Conservation (phyloP, 1,140 invertebrate species). For the Fopius arisanus region DNA sequence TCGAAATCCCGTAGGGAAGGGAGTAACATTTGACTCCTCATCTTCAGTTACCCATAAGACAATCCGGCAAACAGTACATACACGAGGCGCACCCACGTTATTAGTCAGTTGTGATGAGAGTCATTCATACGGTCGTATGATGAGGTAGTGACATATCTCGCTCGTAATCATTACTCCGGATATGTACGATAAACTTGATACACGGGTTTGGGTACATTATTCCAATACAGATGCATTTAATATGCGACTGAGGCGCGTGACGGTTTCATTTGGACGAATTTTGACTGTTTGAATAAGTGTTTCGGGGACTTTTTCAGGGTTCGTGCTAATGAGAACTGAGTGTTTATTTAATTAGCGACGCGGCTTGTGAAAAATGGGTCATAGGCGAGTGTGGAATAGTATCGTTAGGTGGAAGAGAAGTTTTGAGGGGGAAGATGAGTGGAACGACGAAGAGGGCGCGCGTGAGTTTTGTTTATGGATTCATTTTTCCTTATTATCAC, state of each 20-base stretch:
- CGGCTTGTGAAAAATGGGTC: conserved; percentile 49
- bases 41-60: not conserved
- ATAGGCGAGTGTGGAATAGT: conserved; percentile 61
- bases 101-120: not conserved
- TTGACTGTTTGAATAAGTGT: not conserved
- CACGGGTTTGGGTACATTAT: not conserved
- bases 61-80: not conserved
- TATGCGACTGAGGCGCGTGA: conserved; percentile 1
- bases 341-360: conserved; percentile 8
- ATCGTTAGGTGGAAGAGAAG: conserved; percentile 58
- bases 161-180: conserved; percentile 11
- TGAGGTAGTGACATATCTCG: not conserved
- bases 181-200: conserved; percentile 23
- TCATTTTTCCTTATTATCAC: not conserved
- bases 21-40: not conserved
- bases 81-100: not conserved
- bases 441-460: conserved; percentile 35
- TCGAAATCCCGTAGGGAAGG: not conserved
- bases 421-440: conserved; percentile 41
- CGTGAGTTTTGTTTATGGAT: conserved; percentile 45
- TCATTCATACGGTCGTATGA: not conserved
- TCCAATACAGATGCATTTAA: conserved; percentile 22
- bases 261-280: not conserved
- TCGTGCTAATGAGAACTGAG: not conserved
- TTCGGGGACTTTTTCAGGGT: not conserved